These are phyloP conservation scores for Orius laevigatus DNA, from an alignment of 1,140 invertebrate genomes.

Conservation along the genomic window DNA sequence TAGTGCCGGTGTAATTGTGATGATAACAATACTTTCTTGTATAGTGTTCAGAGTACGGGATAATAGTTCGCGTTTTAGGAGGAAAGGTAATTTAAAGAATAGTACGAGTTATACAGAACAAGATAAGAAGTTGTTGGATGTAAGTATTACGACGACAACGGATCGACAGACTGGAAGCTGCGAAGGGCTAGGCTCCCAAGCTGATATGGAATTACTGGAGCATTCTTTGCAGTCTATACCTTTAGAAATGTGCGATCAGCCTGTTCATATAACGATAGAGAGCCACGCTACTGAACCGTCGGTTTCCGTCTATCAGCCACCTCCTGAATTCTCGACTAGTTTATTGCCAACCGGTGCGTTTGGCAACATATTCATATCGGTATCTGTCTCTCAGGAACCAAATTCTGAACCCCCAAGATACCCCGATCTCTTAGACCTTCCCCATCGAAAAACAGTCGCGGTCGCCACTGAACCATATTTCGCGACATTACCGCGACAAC, in stretches of 20 bases:
- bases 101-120: constrained; percentile 68
- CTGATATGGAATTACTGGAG: constrained; percentile 29
- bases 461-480: constrained; percentile 32
- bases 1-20: constrained; percentile 30
- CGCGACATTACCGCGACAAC: constrained; percentile 31
- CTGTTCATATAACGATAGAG: constrained; percentile 64
- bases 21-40: constrained; percentile 33
- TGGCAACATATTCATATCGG: constrained; percentile 58
- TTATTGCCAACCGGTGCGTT: constrained; percentile 39
- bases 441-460: constrained; percentile 35
- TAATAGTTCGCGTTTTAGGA: constrained; percentile 31
- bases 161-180: constrained; percentile 36
- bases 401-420: constrained; percentile 28
- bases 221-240: constrained; percentile 21
- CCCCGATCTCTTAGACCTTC: constrained; percentile 58
- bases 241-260: constrained; percentile 35
- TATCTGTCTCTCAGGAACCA: constrained; percentile 50
- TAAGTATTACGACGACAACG: constrained; percentile 57
- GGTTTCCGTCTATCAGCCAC: constrained; percentile 37
- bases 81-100: constrained; percentile 46
- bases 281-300: constrained; percentile 31
- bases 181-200: constrained; percentile 32
- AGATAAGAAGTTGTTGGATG: constrained; percentile 64
- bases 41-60: constrained; percentile 36
- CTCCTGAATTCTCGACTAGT: constrained; percentile 46